Evolutionary conservation across 2,888 invertebrate genomes (phyloP).

Genomic region (Helleia helle): DNA sequence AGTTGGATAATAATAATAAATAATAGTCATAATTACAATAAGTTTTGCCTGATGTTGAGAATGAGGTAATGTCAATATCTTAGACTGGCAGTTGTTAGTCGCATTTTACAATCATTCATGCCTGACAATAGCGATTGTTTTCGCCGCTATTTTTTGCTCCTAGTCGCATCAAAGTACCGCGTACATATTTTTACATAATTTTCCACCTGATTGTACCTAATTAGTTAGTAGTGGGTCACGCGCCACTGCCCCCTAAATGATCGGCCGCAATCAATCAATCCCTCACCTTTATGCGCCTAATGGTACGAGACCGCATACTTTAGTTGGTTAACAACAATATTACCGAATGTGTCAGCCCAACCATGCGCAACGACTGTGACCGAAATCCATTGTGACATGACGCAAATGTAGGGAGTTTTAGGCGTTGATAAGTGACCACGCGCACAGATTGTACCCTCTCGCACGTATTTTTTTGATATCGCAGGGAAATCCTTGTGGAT

Average conservation of each 20-base stretch:
- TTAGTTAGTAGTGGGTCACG: conserved; percentile 17
- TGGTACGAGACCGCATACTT: conserved; percentile 44
- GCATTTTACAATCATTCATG: too few relatives aligned
- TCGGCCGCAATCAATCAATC: conserved; percentile 47
- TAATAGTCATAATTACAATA: too few relatives aligned
- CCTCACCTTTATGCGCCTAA: conserved; percentile 43
- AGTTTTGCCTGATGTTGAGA: too few relatives aligned
- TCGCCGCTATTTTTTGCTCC: background rate
- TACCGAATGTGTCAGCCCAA: conserved; percentile 19
- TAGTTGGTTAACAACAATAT: conserved; percentile 49
- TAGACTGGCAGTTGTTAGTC: too few relatives aligned
- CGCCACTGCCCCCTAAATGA: conserved; percentile 35
- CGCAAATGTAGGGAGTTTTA: too few relatives aligned
- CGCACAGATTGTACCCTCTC: too few relatives aligned
- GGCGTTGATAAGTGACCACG: too few relatives aligned
- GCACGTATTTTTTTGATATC: too few relatives aligned
- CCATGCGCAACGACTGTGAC: background rate
- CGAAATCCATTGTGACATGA: background rate
- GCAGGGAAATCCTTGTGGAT: too few relatives aligned
- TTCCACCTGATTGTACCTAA: conserved; percentile 19
- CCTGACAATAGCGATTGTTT: background rate
- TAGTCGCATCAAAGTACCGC: conserved; percentile 7
- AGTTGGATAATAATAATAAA: too few relatives aligned
- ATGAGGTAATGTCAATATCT: too few relatives aligned
- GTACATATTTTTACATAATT: conserved; percentile 3